Evolutionary conservation across 2,113 vertebrate genomes (phyloP).

Genomic region (Amblyopsis rosae): DNA sequence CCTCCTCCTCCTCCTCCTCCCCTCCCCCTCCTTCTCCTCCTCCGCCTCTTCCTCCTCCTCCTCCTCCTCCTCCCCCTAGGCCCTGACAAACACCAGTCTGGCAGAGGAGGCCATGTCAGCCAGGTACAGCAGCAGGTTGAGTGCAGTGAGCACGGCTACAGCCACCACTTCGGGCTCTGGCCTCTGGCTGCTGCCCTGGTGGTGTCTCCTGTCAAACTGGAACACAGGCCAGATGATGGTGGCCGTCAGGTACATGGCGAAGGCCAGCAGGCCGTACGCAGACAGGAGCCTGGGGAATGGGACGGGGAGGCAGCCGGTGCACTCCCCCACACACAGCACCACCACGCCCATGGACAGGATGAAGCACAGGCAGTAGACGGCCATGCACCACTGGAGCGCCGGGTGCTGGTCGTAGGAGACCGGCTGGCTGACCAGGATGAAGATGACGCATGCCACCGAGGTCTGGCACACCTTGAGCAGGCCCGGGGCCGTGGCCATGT

Average conservation of each 20-base stretch:
- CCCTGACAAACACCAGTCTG: slow-evolving; percentile 78
- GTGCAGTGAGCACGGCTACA: slow-evolving; percentile 75
- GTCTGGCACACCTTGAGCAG: slow-evolving; percentile 87
- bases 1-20: too few species aligned
- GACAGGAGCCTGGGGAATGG: slow-evolving; percentile 84
- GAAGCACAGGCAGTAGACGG: slow-evolving; percentile 87
- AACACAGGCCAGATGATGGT: slow-evolving; percentile 84
- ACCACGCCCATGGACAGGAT: slow-evolving; percentile 82
- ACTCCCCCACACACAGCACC: slow-evolving; percentile 81
- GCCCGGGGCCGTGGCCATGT: slow-evolving; percentile 85
- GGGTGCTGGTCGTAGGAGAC: slow-evolving; percentile 49
- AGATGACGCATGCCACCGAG: slow-evolving; percentile 84
- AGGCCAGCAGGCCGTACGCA: slow-evolving; percentile 76
- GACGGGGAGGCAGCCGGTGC: slow-evolving; percentile 80
- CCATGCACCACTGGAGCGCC: slow-evolving; percentile 82
- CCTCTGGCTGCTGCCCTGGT: accelerated
- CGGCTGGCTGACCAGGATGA: slow-evolving; percentile 73
- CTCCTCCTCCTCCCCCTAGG: slow-evolving; percentile 23
- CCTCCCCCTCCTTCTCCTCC: accelerated
- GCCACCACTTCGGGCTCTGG: slow-evolving; percentile 34
- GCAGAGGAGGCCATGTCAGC: slow-evolving; percentile 80
- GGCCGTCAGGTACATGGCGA: slow-evolving; percentile 77
- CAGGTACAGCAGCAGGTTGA: slow-evolving; percentile 86
- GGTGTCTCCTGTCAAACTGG: slow-evolving; percentile 62
- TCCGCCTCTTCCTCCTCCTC: slow-evolving; percentile 5